Conservation (phyloP, 2,797 vertebrate genomes). For the Chromobotia macracanthus region DNA sequence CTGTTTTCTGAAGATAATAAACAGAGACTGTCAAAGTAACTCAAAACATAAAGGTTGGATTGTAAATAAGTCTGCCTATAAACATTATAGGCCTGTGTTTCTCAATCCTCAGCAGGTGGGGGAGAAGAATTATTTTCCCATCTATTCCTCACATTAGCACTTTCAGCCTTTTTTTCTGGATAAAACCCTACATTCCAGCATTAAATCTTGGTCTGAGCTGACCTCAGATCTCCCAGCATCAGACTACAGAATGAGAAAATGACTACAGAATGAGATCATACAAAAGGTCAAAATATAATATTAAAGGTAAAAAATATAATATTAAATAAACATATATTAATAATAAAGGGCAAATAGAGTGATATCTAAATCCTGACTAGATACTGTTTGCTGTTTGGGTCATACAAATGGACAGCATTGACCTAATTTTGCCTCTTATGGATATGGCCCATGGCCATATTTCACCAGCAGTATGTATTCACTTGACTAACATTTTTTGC, state of each 20-base stretch:
- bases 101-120: neutral
- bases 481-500: slow-evolving; percentile 40
- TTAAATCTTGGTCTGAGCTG: neutral
- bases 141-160: neutral
- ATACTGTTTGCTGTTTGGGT: neutral
- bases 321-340: too few species aligned
- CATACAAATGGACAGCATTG: neutral
- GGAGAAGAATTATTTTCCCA: neutral
- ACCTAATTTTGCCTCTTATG: neutral
- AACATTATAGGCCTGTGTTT: neutral
- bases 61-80: neutral
- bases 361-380: neutral
- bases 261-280: too few species aligned
- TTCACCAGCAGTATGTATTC: slow-evolving; percentile 20
- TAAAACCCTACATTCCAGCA: neutral
- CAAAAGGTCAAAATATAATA: neutral
- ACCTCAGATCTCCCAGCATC: slow-evolving; percentile 19
- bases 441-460: slow-evolving; percentile 24
- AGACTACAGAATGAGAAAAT: neutral
- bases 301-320: too few species aligned
- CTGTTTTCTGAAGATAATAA: neutral
- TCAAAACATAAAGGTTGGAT: neutral
- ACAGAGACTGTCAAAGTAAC: neutral
- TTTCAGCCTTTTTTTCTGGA: neutral
- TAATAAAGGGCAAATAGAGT: too few species aligned